A percentile compares a stretch with the other conserved stretches of the same genome.
phyloP scores from a whole-genome alignment of 2,797 vertebrate genomes.

The Manis javanica region DNA sequence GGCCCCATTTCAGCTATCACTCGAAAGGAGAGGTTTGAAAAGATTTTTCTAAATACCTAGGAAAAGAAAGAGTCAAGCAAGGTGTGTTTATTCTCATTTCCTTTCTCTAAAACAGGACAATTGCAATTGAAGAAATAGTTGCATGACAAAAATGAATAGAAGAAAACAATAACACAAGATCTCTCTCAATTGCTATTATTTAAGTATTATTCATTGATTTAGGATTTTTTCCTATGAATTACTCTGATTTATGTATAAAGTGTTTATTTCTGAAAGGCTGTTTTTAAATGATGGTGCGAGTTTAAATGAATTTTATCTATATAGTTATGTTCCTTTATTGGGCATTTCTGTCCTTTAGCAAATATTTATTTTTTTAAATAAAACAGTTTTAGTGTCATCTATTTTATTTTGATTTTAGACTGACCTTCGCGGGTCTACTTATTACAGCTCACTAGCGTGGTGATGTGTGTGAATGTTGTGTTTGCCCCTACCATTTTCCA shows the following conservation, averaged over 20 bases:
- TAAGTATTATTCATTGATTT: conserved; percentile 67
- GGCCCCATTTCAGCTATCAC: conserved; percentile 55
- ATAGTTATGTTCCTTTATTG: conserved; percentile 81
- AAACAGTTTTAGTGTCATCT: conserved; percentile 75
- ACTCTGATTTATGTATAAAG: conserved; percentile 54
- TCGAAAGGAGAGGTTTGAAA: conserved; percentile 61
- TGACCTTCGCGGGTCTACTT: conserved; percentile 84
- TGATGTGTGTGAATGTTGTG: conserved; percentile 90
- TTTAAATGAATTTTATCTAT: conserved; percentile 72
- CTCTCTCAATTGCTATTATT: conserved; percentile 52
- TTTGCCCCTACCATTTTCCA: conserved; percentile 99
- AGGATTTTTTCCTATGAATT: conserved; percentile 63
- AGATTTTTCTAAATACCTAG: background rate
- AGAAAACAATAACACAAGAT: conserved; percentile 60
- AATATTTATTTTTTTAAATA: conserved; percentile 74
- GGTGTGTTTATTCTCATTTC: conserved; percentile 46
- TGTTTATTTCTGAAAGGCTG: conserved; percentile 73
- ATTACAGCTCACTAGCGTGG: conserved; percentile 85
- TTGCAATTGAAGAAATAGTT: conserved; percentile 74
- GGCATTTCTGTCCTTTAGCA: conserved; percentile 75
- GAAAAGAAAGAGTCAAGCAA: conserved; percentile 34
- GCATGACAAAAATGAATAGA: conserved; percentile 76
- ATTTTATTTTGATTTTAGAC: conserved; percentile 80
- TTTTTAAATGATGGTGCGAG: conserved; percentile 73
- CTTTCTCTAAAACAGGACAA: conserved; percentile 57